Conservation (phyloP, 2,888 invertebrate genomes). For the Drosophila kambysellisi region DNA sequence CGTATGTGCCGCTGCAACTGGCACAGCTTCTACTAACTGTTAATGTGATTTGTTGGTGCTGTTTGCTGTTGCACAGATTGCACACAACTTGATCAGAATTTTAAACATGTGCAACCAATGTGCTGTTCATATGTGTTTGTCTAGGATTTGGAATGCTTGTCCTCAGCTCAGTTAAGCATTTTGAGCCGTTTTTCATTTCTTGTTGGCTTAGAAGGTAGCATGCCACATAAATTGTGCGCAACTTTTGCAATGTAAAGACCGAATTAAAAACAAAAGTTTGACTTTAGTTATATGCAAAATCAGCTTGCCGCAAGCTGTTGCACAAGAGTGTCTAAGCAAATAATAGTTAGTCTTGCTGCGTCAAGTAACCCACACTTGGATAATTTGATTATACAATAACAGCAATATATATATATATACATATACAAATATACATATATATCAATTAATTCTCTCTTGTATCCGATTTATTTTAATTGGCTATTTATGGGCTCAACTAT, state of each 20-base stretch:
- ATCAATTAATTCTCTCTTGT: background rate
- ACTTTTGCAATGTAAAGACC: constrained; percentile 1
- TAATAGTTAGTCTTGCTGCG: constrained; percentile 10
- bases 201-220: constrained; percentile 2
- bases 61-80: constrained; percentile 15
- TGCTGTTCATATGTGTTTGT: background rate
- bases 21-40: constrained; percentile 28
- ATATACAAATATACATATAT: background rate
- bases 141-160: background rate
- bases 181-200: constrained; percentile 9
- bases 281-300: constrained; percentile 32
- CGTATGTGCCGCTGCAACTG: constrained; percentile 26
- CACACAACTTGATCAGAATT: constrained; percentile 32
- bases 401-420: constrained; percentile 4
- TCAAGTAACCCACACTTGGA: constrained; percentile 15
- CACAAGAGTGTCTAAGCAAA: background rate
- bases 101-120: background rate
- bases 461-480: constrained; percentile 8
- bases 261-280: constrained; percentile 40
- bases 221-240: constrained; percentile 7
- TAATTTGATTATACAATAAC: constrained; percentile 37
- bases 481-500: constrained; percentile 11
- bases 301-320: constrained; percentile 14
- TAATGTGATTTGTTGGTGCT: constrained; percentile 9
- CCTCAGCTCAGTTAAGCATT: constrained; percentile 6